Evolutionary conservation across 2,113 vertebrate genomes (phyloP), one percentile per base, ranked within the genome.

Genomic region (Hiodon alosoides): DNA sequence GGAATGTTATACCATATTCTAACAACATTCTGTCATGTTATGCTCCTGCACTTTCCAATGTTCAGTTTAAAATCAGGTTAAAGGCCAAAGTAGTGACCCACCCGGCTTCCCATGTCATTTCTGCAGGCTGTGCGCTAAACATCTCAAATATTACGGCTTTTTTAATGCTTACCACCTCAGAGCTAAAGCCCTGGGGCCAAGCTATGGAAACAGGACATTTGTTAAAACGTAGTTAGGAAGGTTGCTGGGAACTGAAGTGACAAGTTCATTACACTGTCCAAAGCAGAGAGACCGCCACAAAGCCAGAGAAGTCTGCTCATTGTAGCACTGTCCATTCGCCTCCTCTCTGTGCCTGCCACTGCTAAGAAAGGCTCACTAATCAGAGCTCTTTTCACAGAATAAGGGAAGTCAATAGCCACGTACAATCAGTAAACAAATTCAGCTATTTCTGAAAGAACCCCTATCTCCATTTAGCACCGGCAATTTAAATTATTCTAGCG

Each of bases 401-500:
- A 89, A 31, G 84, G 86, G 89, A 90, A 94, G 91, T 94, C 91
- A 93, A 91, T 88, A 93, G 90, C 87, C 80, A 85, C 86, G 89
- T 83, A 92, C 89, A 93, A 92, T 90, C 90, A 93, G 92, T 91
- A 94, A 94, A 95, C 90, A 95, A 94, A 95, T 94, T 91, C 91
- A 87, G 88, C 85, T 91, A 89, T 90, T 90, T 92, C 86, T 87
- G 91, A 90, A 83, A 80, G 89, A 85, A 87, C 88, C 90, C 88
- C 86, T 87, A 90, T 92, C 90, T 91, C 91, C 89, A 90, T 74
- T 94, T 93, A 93, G 87, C 84, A 85, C 86, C 83, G 90, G 89
- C 91, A 93, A 94, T 94, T 95, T 93, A 92, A 94, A 93, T 95
- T 96, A 95, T 95, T 97, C 93, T 94, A 95, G 92, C 90, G 85